Conservation (phyloP, 1,140 invertebrate genomes). For the Helicoverpa zea region DNA sequence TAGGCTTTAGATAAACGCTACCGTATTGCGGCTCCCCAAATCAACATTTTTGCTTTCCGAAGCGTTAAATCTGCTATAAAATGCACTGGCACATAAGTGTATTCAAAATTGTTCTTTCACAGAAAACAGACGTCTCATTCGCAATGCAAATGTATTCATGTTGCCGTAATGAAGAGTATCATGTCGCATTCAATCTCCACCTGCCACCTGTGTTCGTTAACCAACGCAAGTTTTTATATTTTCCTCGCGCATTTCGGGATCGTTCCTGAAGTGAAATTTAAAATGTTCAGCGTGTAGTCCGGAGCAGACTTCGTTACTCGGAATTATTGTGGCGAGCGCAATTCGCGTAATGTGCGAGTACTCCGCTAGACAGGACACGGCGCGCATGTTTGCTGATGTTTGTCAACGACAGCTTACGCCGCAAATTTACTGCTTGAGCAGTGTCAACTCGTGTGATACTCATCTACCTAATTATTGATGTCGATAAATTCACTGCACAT, state of each 20-base stretch:
- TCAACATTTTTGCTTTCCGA: slow-evolving; percentile 45
- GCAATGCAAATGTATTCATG: slow-evolving; percentile 47
- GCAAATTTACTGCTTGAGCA: slow-evolving; percentile 31
- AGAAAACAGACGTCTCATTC: slow-evolving; percentile 39
- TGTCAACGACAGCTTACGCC: slow-evolving; percentile 40
- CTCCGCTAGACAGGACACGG: slow-evolving; percentile 11
- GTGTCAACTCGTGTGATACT: no score
- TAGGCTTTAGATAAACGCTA: slow-evolving; percentile 75
- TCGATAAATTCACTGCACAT: slow-evolving; percentile 1
- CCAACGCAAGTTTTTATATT: slow-evolving; percentile 41
- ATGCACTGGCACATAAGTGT: slow-evolving; percentile 15
- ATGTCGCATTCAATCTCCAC: slow-evolving; percentile 48
- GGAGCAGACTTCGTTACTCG: slow-evolving; percentile 15
- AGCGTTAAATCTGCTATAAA: slow-evolving; percentile 17
- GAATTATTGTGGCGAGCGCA: slow-evolving; percentile 38
- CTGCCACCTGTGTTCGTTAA: slow-evolving; percentile 46
- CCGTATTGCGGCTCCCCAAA: slow-evolving; percentile 62
- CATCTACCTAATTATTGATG: neutral
- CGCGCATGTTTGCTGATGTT: slow-evolving; percentile 30
- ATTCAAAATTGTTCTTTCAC: slow-evolving; percentile 8
- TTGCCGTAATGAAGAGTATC: slow-evolving; percentile 46
- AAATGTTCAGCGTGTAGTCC: slow-evolving; percentile 42
- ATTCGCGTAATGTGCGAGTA: slow-evolving; percentile 15
- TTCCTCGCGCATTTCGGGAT: slow-evolving; percentile 41
- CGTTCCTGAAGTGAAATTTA: slow-evolving; percentile 39